Evolutionary conservation across 2,113 vertebrate genomes (phyloP), one percentile per base, ranked within the genome.

Genomic region (Rhinolophus ferrumequinum): DNA sequence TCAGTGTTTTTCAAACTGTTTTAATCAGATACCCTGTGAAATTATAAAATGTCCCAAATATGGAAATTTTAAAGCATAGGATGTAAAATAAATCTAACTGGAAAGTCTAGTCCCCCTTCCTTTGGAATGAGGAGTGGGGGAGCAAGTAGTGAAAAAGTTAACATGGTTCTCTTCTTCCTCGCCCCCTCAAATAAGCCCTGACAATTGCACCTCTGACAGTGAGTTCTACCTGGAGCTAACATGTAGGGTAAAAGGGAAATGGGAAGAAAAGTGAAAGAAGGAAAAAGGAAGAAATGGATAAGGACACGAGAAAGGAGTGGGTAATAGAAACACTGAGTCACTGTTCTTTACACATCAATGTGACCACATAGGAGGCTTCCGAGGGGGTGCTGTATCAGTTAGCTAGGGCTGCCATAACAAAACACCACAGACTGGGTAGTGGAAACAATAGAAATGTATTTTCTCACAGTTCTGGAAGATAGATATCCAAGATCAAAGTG

Each of bases 11-110:
- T 30, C 8, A 41, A 80, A 56, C 38, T 80, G 44, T 88, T 88
- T 95, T 82, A 76, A 77, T 96, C 70, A 72, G 76, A 62, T 72
- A 2, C 15, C 12, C 56, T 72, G 26, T 84, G 70, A 92, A 95
- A 90, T 94, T 87, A 47, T 15, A 88, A 94, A 93, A 81, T 85
- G 11, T 47, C 44, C 85, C 54, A 88, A 87, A 93, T 58, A 70
- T 0, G 35, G 47, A 92, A 70, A 41, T 77, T 41, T 22, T 28
- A 87, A 93, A 69, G 41, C 35, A 30, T 75, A 11, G 8, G 30
- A 62, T 58, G 58, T 3, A 89, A 86, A 96, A 66, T 86, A 87
- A 79, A 75, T 24, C 62, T 54, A 52, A 38, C 3, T 33, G 24
- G 41, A 88, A 86, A 93, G 6, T 56, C 58, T 41, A 21, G 22